phyloP scores from a whole-genome alignment of 1,140 invertebrate species.

The Aphelenchoides fujianensis region DNA sequence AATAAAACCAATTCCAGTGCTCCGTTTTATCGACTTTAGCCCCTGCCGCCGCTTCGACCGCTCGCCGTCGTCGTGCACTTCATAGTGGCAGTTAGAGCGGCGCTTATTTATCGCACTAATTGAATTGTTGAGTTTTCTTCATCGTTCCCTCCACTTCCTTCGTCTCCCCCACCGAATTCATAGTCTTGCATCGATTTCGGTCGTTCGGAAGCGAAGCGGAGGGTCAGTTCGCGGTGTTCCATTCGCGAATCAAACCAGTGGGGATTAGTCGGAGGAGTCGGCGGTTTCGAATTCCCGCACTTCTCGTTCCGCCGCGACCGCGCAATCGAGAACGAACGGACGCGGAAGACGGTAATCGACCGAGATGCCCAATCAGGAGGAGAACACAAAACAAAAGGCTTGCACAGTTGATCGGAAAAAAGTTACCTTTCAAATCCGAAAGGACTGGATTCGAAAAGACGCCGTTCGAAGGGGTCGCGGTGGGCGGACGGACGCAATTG shows the following conservation, averaged over 20 bases:
- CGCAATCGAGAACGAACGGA: too few relatives aligned
- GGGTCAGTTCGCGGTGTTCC: too few relatives aligned
- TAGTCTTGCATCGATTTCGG: too few relatives aligned
- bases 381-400: too few relatives aligned
- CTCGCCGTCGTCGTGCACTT: neutral
- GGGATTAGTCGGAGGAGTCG: neutral
- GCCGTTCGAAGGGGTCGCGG: neutral
- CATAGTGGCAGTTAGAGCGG: too few relatives aligned
- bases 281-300: neutral
- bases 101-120: slow-evolving; percentile 2
- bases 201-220: neutral
- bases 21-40: slow-evolving; percentile 2
- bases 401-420: too few relatives aligned
- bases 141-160: neutral
- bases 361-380: too few relatives aligned
- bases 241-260: neutral
- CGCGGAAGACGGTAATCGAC: too few relatives aligned
- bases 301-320: too few relatives aligned
- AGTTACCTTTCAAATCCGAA: neutral
- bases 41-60: neutral
- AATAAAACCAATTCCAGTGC: slow-evolving; percentile 6
- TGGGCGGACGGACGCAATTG: too few relatives aligned
- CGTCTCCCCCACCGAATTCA: neutral
- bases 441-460: neutral
- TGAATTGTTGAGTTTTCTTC: slow-evolving; percentile 6